Base-by-base conservation (phyloP, 2,888 invertebrate species). In the Brassicogethes aeneus region DNA sequence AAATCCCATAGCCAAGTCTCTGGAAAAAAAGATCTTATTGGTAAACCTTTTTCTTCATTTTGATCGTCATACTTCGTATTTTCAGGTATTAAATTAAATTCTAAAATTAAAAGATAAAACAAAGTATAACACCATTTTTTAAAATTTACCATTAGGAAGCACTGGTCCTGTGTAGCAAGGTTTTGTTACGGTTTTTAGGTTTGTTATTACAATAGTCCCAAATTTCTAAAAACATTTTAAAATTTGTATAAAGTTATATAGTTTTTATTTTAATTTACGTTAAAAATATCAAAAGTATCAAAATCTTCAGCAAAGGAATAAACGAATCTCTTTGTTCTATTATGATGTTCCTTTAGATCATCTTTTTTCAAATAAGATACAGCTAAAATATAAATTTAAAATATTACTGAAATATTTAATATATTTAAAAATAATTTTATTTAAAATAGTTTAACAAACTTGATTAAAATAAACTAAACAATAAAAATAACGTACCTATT, bases 1-100 rank as follows among this genome's bases (percentile, higher is more conserved):
- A 78, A 54, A 12, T 80, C 77, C 82, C 82, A 82, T 1, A 82
- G 61, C 82, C 82, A 82, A 0, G 81, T 79, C 71, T 82, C 75
- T 1, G 75, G 75, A 46, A 73, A 73, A 44, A 65, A 69, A 0
- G 71, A 69, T 40, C 75, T 51, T 2, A 66, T 59, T 2, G 62
- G 54, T 2, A 63, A 51, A 1, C 42, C 47, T 37, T 46, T 49
- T 15, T 59, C 57, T 14, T 61, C 58, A 39, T 51, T 50, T 12
- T 52, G 50, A 29, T 46, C 42, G 17, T 50, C 48, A 40, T 60
- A 60, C 14, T 57, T 52, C n/a, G n/a, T 30, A n/a, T n/a, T n/a
- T n/a, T n/a, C n/a, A n/a, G n/a, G n/a, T n/a, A n/a, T n/a, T n/a
- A n/a, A n/a, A n/a, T n/a, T n/a, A n/a, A n/a, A n/a, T n/a, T n/a